These are phyloP conservation scores for Brachyhypopomus gauderio DNA, from an alignment of 2,113 vertebrate genomes.

Conservation along the genomic window DNA sequence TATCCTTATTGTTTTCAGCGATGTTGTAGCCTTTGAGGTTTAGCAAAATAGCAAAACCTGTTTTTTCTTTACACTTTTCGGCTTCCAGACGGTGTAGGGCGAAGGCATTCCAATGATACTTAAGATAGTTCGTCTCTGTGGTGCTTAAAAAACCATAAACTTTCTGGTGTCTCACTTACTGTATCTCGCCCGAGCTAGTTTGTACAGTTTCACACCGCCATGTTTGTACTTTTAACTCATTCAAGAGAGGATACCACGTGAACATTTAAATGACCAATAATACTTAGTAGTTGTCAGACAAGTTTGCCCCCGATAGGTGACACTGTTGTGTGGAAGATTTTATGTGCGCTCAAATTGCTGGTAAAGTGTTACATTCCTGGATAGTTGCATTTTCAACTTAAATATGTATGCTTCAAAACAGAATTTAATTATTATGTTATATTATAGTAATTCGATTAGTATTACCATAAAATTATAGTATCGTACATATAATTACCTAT, in stretches of 20 bases:
- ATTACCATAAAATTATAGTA: too few relatives aligned
- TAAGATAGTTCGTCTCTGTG: not conserved
- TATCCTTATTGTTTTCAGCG: conserved; percentile 51
- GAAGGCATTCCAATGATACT: conserved; percentile 29
- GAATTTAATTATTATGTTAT: too few relatives aligned
- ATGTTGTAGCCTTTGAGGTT: conserved; percentile 62
- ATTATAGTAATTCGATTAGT: too few relatives aligned
- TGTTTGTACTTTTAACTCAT: conserved; percentile 71
- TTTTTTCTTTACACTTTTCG: conserved; percentile 23
- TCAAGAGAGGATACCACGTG: conserved; percentile 53
- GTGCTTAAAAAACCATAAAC: conserved; percentile 2
- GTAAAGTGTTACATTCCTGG: too few relatives aligned
- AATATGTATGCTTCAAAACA: too few relatives aligned
- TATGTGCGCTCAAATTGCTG: too few relatives aligned
- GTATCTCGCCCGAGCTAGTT: conserved; percentile 60
- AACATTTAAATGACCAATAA: conserved; percentile 57
- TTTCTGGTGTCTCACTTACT: conserved; percentile 48
- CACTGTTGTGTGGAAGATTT: conserved; percentile 1
- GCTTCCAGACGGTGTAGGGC: conserved; percentile 17
- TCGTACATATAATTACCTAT: too few relatives aligned
- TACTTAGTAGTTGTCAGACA: not conserved
- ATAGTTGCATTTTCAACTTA: too few relatives aligned
- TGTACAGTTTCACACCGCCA: conserved; percentile 77
- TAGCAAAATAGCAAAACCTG: conserved; percentile 38
- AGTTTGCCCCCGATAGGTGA: conserved; percentile 19